These are phyloP conservation scores for Microvelia longipes DNA, from an alignment of 1,140 invertebrate species.

Conservation along the genomic window DNA sequence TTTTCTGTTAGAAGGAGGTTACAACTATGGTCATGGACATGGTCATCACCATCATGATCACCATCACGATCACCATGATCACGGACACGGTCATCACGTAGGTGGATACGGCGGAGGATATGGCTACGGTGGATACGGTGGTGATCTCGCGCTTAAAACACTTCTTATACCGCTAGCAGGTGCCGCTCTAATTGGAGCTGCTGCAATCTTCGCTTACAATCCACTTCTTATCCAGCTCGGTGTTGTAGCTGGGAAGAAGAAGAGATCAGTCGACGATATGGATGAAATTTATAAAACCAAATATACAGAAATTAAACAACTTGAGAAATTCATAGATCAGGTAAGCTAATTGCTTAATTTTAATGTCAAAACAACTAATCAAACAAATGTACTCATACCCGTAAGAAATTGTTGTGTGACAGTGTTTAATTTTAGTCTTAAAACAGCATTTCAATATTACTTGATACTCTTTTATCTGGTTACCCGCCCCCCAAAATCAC, in stretches of 20 bases:
- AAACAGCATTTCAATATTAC: too few relatives aligned
- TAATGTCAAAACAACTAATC: neutral
- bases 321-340: constrained; percentile 17
- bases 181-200: constrained; percentile 57
- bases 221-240: constrained; percentile 59
- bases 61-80: constrained; percentile 4
- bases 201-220: constrained; percentile 56
- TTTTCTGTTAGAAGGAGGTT: too few relatives aligned
- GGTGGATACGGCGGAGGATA: constrained; percentile 1
- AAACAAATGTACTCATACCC: neutral
- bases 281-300: neutral
- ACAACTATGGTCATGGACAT: too few relatives aligned
- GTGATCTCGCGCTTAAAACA: constrained; percentile 23
- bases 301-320: constrained; percentile 8
- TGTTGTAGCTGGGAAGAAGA: constrained; percentile 36
- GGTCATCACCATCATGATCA: neutral
- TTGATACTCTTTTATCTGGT: too few relatives aligned
- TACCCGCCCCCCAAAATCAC: neutral
- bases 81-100: constrained; percentile 3
- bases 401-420: too few relatives aligned
- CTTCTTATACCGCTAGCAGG: constrained; percentile 56
- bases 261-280: constrained; percentile 20
- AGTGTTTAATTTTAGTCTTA: too few relatives aligned
- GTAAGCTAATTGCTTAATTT: constrained; percentile 2
- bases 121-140: neutral